These are phyloP conservation scores for Drosophila kanekoi DNA, from an alignment of 2,888 invertebrate species.

Conservation along the genomic window DNA sequence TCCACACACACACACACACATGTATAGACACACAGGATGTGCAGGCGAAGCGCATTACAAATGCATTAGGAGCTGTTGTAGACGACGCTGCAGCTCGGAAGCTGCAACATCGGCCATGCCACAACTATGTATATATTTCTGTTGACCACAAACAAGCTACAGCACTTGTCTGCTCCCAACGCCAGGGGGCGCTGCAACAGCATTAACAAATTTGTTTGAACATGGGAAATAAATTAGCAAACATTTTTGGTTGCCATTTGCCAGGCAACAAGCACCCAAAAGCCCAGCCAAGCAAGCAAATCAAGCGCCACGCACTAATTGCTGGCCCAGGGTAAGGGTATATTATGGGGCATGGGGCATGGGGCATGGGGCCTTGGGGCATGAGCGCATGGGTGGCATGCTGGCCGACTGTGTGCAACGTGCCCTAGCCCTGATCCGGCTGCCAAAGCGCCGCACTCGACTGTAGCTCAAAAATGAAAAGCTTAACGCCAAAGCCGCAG, in stretches of 20 bases:
- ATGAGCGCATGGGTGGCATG: constrained; percentile 2
- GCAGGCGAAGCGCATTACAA: constrained; percentile 83
- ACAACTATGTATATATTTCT: constrained; percentile 42
- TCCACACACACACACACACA: not conserved
- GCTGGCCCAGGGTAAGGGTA: constrained; percentile 26
- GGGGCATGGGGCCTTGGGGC: not conserved
- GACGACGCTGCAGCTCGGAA: constrained; percentile 13
- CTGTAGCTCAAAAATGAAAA: constrained; percentile 75
- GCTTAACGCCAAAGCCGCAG: constrained; percentile 75
- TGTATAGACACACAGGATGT: constrained; percentile 60
- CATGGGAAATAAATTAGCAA: constrained; percentile 84
- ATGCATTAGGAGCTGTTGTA: constrained; percentile 77
- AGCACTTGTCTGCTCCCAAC: constrained; percentile 60
- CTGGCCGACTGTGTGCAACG: constrained; percentile 21
- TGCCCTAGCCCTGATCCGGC: constrained; percentile 54
- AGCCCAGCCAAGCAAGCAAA: constrained; percentile 65
- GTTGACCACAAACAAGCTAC: constrained; percentile 74
- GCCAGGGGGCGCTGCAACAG: constrained; percentile 28
- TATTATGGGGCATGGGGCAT: too few species aligned
- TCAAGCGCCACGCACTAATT: constrained; percentile 75
- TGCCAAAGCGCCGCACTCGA: constrained; percentile 43
- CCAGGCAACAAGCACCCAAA: constrained; percentile 33
- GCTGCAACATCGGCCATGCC: constrained; percentile 54
- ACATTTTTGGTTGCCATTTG: constrained; percentile 80
- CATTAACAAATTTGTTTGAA: constrained; percentile 81